These are phyloP conservation scores for Brassicogethes aeneus DNA, from an alignment of 2,888 invertebrate species.

Conservation along the genomic window DNA sequence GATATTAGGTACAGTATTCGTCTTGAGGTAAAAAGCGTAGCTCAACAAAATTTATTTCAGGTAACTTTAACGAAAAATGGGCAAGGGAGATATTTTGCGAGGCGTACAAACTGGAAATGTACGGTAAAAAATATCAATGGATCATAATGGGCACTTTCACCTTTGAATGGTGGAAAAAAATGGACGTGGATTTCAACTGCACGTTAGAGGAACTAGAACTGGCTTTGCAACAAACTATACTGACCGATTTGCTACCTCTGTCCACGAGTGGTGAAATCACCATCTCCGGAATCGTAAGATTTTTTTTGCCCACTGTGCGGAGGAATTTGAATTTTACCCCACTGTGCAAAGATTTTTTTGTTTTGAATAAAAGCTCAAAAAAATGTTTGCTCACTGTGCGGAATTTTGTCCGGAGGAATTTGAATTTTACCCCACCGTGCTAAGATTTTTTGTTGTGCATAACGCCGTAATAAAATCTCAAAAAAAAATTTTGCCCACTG, in stretches of 20 bases:
- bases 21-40: not conserved
- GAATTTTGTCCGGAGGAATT: too few relatives aligned
- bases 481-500: too few relatives aligned
- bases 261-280: constrained; percentile 81
- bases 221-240: constrained; percentile 80
- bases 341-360: too few relatives aligned
- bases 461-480: too few relatives aligned
- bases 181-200: constrained; percentile 55
- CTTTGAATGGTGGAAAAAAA: constrained; percentile 61
- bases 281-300: constrained; percentile 79
- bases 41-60: constrained; percentile 32
- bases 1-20: constrained; percentile 49
- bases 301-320: too few relatives aligned
- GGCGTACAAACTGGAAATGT: constrained; percentile 79
- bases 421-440: too few relatives aligned
- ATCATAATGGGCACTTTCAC: constrained; percentile 84
- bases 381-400: too few relatives aligned
- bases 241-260: constrained; percentile 79
- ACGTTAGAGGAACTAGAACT: constrained; percentile 61
- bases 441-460: too few relatives aligned
- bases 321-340: too few relatives aligned
- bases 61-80: constrained; percentile 93
- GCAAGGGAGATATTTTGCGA: constrained; percentile 84
- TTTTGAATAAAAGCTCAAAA: too few relatives aligned
- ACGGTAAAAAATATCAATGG: constrained; percentile 91